Base-by-base conservation (phyloP, 2,888 invertebrate species). In the Bombylius discolor region DNA sequence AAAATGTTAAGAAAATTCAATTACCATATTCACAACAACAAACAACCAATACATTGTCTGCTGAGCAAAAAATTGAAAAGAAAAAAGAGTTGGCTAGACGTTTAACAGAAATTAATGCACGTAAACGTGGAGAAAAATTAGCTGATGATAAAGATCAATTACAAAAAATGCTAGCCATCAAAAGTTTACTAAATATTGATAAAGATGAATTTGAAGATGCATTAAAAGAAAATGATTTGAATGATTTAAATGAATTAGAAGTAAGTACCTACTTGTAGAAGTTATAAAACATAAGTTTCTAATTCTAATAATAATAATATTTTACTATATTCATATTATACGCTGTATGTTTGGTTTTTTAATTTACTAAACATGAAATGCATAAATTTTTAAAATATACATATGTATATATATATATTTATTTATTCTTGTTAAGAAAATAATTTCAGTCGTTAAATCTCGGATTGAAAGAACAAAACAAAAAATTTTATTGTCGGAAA, bases 81-180 rank as follows among this genome's bases (percentile, higher is more conserved):
- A 84, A 92, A 62, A 84, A 86, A 56, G 94, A 94, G 70, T 79
- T 94, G 68, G 90, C 93, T 0, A 78, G 84, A 47, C 79, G 94
- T 33, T 75, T 95, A 53, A 81, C 90, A 51, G 94, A 95, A 74
- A 89, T 94, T 53, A 94, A 94, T 70, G 90, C 91, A 1, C 81
- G 89, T 52, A 89, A 92, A 68, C 77, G 94, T 61, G 88, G 89
- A 66, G 93, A 94, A 69, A 84, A 89, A 68, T 76, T 95, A 36
- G 86, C 85, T 5, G 90, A 90, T 67, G 94, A 95, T 67, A 92
- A 94, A 68, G 89, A 92, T 62, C 88, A 88, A 67, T 70, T 95
- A 45, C 83, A 83, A 65, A 84, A 88, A 63, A 72, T 94, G 39
- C 73, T 85, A 51, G 81, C 84, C 49, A 79, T 92, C 58, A 85